phyloP scores from a whole-genome alignment of 2,888 invertebrate species.

The Thecophora atra region DNA sequence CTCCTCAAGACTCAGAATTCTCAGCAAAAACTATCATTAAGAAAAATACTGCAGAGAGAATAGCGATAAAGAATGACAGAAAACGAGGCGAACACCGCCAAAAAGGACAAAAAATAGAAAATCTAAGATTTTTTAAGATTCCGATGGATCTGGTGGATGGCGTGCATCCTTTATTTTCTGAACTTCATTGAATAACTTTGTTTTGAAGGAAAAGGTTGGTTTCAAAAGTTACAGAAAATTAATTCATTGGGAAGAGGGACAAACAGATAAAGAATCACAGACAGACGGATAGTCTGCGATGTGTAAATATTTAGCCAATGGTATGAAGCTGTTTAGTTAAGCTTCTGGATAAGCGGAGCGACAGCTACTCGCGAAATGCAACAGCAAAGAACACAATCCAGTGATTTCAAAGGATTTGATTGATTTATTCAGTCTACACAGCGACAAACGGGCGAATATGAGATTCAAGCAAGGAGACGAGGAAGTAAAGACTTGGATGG shows the following conservation, averaged over 20 bases:
- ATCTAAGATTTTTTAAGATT: neutral
- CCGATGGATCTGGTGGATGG: no score
- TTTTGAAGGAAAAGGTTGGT: neutral
- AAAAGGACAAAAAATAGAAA: neutral
- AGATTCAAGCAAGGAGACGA: neutral
- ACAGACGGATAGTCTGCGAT: neutral
- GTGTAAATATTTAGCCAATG: conserved; percentile 10
- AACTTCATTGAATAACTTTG: neutral
- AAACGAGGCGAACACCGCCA: neutral
- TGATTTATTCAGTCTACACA: conserved; percentile 10
- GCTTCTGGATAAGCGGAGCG: neutral
- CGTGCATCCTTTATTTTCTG: neutral
- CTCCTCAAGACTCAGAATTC: no score
- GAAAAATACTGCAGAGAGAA: neutral
- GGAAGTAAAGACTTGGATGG: neutral
- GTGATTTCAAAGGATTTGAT: neutral
- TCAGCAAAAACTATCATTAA: neutral
- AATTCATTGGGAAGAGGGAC: conserved; percentile 6
- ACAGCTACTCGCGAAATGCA: neutral
- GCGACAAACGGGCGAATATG: neutral
- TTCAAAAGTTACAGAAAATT: neutral
- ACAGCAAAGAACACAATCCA: no score
- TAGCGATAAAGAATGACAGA: neutral
- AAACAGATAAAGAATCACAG: neutral
- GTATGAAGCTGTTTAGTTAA: conserved; percentile 6